Evolutionary conservation across 1,140 invertebrate genomes (phyloP), one percentile per base, ranked within the genome.

Genomic region (Teleogryllus occipitalis): DNA sequence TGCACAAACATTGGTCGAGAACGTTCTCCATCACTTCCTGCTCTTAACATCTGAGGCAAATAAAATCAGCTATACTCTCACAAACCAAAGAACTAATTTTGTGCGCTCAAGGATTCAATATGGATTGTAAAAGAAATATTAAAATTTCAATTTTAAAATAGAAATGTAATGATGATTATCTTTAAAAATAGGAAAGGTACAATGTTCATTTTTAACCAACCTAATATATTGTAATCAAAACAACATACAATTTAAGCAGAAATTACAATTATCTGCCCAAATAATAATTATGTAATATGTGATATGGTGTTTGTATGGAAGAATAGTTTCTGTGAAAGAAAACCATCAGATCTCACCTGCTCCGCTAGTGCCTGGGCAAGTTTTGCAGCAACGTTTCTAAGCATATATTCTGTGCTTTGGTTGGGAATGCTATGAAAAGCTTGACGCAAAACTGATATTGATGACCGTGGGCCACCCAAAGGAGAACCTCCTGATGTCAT

Each of bases 341-440:
- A 39, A 39, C 27, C 27, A 39, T 39, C 27, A 39, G 27, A 39
- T 39, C 80, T 81, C 80, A 89, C 88, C 86, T 88, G 85, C 79
- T 92, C 91, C 2, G 91, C 90, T 49, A 97, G 87, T 47, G 91
- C 88, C 82, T 92, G 91, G 0, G 94, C 93, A 72, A 97, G 85
- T 84, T 94, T 92, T 15, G 90, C 88, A 1, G 95, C 92, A 7
- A 96, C 92, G 76, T 89, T 91, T 65, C 89, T 84, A 7, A 90
- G 83, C 81, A 89, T 88, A 79, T 85, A 88, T 82, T 93, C 92
- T 3, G 88, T 87, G 81, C 85, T 87, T 54, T 90, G 91, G 83
- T 92, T 92, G 4, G 93, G 93, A 73, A 95, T 90, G 81, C 88
- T 89, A 75, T 89, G 88, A 47, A 95, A 85, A 7, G 93, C 93